Evolutionary conservation across 1,140 invertebrate species (phyloP), one percentile per base, ranked within the genome.

Genomic region (Thalassaphorura encarpata): DNA sequence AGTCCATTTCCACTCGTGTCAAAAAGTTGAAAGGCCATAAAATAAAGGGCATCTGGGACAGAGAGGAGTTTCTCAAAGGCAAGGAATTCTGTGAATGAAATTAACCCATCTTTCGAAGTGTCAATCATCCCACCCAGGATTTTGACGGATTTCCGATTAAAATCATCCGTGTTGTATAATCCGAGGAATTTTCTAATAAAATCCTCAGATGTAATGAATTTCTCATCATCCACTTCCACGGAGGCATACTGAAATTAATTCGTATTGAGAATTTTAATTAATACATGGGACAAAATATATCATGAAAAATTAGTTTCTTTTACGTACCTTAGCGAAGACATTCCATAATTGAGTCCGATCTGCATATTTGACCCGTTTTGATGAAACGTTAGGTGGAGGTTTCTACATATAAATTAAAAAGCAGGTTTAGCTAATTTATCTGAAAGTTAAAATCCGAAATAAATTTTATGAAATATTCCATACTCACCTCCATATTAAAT

Each of bases 11-110:
- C 94, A 72, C 96, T 94, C 36, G 87, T 90, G 70, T 99, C 96
- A 72, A 99, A 99, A 47, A 99, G 78, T 71, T 97, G 93, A 76
- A 99, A 99, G 61, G 95, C 95, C 51, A 93, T 91, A 74, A 87
- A 89, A 71, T 98, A 99, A 33, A 99, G 77, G 23, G 93, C 92
- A 76, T 99, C 96, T 43, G 96, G 95, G 16, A 90, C 85, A 71
- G 92, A 97, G 3, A 99, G 79, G 24, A 95, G 72, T 1, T 89
- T 91, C 74, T 99, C 96, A 74, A 98, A 99, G 16, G 92, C 89
- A 75, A 95, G 89, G 75, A 99, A 99, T 75, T 98, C 95, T 16
- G 87, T 75, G 75, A 96, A 97, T 19, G 92, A 97, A 69, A 98
- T 97, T 67, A 90, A 83, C 80, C 92, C 91, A 84, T 97, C 92